Evolutionary conservation across 2,888 invertebrate species (phyloP).

Genomic region (Neoascia interrupta): DNA sequence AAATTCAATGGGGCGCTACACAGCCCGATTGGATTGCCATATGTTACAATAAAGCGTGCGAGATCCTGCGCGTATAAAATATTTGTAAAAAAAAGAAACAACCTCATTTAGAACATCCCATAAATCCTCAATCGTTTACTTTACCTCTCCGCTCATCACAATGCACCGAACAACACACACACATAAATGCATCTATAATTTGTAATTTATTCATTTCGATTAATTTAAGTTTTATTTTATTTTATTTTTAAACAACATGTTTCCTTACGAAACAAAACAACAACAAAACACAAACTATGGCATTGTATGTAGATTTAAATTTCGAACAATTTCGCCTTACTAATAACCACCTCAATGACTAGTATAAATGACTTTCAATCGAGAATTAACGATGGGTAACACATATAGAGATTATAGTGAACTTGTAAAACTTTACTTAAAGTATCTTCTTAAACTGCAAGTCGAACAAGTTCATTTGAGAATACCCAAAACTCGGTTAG

Average conservation of each 20-base stretch:
- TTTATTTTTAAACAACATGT: constrained; percentile 51
- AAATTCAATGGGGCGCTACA: constrained; percentile 99
- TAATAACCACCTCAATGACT: too few species aligned
- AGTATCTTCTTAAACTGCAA: too few species aligned
- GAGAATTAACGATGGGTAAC: too few species aligned
- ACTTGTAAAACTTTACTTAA: too few species aligned
- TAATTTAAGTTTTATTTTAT: constrained; percentile 45
- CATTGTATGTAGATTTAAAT: too few species aligned
- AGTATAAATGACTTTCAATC: too few species aligned
- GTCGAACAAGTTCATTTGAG: too few species aligned
- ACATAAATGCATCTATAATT: constrained; percentile 51
- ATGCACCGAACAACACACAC: constrained; percentile 52
- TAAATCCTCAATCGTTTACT: constrained; percentile 15
- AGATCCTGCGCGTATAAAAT: constrained; percentile 95
- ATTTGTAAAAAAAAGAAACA: constrained; percentile 46
- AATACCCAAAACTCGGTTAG: too few species aligned
- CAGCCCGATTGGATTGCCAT: constrained; percentile 99
- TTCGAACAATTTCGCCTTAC: too few species aligned
- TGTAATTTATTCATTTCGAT: constrained; percentile 60
- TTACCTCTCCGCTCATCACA: constrained; percentile 33
- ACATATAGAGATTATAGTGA: too few species aligned
- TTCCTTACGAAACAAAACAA: too few species aligned
- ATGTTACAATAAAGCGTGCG: constrained; percentile 98
- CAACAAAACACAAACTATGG: constrained; percentile 24
- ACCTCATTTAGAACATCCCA: too few species aligned